Conservation (phyloP, 2,797 vertebrate genomes). For the Sciurus vulgaris region DNA sequence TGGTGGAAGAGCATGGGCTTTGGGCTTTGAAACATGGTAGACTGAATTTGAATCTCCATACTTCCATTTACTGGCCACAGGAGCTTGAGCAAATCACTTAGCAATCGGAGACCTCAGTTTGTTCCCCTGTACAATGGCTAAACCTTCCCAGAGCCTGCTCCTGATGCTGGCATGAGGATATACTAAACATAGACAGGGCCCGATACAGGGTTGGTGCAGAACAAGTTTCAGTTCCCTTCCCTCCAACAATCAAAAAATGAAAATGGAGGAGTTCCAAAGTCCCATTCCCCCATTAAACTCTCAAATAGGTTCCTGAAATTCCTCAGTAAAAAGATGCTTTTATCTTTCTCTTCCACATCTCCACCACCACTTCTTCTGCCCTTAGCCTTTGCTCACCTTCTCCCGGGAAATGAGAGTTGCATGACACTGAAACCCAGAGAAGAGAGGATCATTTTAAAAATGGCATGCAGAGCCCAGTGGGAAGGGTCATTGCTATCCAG, state of each 20-base stretch:
- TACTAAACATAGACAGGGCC: background rate
- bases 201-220: background rate
- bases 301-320: background rate
- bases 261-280: background rate
- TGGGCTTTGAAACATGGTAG: background rate
- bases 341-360: background rate
- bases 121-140: background rate
- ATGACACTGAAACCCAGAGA: background rate
- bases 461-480: slow-evolving; percentile 50
- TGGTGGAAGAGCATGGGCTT: slow-evolving; percentile 20
- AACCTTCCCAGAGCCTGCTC: background rate
- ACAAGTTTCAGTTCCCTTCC: background rate
- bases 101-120: background rate
- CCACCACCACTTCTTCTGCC: background rate
- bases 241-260: background rate
- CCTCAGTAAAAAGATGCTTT: slow-evolving; percentile 3
- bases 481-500: slow-evolving; percentile 75
- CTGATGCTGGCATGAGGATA: background rate
- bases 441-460: slow-evolving; percentile 56
- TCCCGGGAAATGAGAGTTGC: background rate
- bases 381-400: background rate
- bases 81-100: background rate
- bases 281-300: background rate
- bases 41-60: background rate
- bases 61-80: background rate